Evolutionary conservation across 2,888 invertebrate species (phyloP).

Genomic region (Amphipoea oculea): DNA sequence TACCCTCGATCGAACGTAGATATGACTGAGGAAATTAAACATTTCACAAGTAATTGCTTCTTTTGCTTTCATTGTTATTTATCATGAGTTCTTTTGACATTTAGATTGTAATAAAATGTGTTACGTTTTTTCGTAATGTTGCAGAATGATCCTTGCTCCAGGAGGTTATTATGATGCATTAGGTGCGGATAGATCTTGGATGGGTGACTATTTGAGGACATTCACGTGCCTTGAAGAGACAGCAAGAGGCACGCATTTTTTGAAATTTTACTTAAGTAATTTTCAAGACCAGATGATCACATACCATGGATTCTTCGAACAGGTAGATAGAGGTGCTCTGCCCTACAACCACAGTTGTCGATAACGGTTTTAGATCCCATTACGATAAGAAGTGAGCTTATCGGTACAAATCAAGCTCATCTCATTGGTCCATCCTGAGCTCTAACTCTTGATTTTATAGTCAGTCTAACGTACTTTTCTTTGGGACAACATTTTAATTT

Average conservation of each 20-base stretch:
- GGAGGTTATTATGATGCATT: too few relatives aligned
- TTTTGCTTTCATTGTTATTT: conserved; percentile 64
- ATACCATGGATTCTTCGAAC: neutral
- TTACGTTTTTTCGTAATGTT: neutral
- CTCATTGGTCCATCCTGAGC: neutral
- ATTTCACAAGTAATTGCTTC: conserved; percentile 73
- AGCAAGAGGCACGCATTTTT: neutral
- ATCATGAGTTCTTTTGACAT: conserved; percentile 49
- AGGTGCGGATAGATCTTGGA: neutral
- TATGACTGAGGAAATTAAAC: conserved; percentile 78
- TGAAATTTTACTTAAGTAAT: too few relatives aligned
- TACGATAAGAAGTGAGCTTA: conserved; percentile 19
- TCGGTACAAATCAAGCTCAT: conserved; percentile 25
- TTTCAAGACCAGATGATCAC: neutral
- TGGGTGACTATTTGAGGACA: neutral
- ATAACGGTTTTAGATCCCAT: conserved; percentile 29
- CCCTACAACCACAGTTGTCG: conserved; percentile 11
- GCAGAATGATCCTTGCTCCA: neutral
- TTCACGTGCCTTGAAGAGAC: neutral
- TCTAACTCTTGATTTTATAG: neutral
- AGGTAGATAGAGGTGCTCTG: neutral
- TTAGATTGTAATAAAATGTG: conserved; percentile 35
- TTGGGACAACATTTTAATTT: neutral
- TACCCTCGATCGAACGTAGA: conserved; percentile 75
- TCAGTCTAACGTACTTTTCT: neutral